These are phyloP conservation scores for Vannuccia rotundouncinata DNA, from an alignment of 2,888 invertebrate genomes.

Conservation along the genomic window DNA sequence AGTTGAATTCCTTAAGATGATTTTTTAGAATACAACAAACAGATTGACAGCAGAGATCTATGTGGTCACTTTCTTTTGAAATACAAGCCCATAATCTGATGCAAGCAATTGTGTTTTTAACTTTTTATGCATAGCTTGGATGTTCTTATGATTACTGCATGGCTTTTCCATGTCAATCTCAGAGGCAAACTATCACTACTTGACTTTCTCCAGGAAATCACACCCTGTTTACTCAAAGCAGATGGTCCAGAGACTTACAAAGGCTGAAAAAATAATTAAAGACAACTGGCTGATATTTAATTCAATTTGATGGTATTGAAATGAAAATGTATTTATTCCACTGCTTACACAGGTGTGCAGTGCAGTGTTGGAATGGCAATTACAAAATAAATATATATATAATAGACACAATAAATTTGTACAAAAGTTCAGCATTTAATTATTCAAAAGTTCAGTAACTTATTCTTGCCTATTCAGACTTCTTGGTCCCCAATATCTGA, in stretches of 20 bases:
- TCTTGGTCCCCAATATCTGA: no score
- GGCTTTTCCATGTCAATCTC: not conserved
- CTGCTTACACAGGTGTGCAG: no score
- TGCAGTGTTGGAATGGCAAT: no score
- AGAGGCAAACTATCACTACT: constrained; percentile 15
- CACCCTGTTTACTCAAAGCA: not conserved
- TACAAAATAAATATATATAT: no score
- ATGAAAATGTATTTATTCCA: no score
- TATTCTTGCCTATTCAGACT: no score
- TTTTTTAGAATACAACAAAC: not conserved
- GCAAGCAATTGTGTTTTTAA: not conserved
- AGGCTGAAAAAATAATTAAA: not conserved
- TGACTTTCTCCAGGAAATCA: constrained; percentile 2
- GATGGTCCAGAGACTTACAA: not conserved
- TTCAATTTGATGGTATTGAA: not conserved
- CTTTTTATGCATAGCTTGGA: not conserved
- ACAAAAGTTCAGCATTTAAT: no score
- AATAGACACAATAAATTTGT: no score
- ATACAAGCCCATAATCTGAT: not conserved
- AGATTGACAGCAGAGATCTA: not conserved
- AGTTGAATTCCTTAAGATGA: not conserved
- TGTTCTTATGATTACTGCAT: not conserved
- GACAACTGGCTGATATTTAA: not conserved
- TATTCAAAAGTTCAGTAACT: no score
- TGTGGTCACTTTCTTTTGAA: not conserved